Evolutionary conservation across 2,113 vertebrate species (phyloP), one percentile per base, ranked within the genome.

Genomic region (Chitala chitala): DNA sequence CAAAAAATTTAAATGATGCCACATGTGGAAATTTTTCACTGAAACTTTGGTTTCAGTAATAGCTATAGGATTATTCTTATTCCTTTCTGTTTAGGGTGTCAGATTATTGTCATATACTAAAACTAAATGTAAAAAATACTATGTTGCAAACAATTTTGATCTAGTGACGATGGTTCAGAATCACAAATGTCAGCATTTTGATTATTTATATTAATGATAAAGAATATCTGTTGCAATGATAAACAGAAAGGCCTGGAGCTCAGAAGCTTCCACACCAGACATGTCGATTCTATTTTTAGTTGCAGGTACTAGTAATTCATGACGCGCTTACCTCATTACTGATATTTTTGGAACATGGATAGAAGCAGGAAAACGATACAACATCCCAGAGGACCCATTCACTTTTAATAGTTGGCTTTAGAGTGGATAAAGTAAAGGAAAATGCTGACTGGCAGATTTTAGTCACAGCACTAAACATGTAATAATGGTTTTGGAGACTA

Each of bases 321-420:
- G 88, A 89, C 85, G 82, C 84, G 81, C 82, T 77, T 72, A 80
- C 78, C 84, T 87, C 84, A 84, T 89, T 90, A 91, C 88, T 85
- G 88, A 89, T 89, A 90, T 89, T 90, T 87, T 89, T 89, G 87
- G 86, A 86, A 86, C 84, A 84, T 83, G 86, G 82, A 90, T 87
- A 86, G 83, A 89, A 87, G 88, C 76, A 78, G 85, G 88, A 83
- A 87, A 82, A 85, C 85, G 82, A 89, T 86, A 85, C 78, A 74
- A 73, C 56, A 76, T 81, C 80, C 80, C 78, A 70, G 78, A 79
- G 86, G 81, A 86, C 86, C 82, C 84, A 84, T 88, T 79, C 80
- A 77, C 72, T 72, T n/a, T 82, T 89, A 87, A 89, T 90, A 86
- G 86, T 89, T 88, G 84, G 88, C 84, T 84, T 86, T 89, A 90